A percentile compares a stretch with the other conserved stretches of the same genome.
Evolutionary conservation across 37 sponge, comb jelly and placozoan genomes (phyloP).

Genomic region (Oscarella lobularis): DNA sequence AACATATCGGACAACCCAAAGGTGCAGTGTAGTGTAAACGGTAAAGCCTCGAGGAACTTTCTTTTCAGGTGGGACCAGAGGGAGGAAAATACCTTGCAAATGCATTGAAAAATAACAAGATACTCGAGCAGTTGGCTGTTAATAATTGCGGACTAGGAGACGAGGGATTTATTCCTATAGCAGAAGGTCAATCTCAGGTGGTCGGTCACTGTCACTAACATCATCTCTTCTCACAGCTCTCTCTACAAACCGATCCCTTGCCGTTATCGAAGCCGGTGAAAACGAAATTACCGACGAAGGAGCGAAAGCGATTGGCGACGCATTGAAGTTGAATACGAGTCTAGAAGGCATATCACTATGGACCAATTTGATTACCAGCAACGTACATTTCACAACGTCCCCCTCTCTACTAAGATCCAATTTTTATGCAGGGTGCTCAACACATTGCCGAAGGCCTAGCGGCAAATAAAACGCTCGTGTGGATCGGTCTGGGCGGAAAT

Average conservation of each 20-base stretch:
- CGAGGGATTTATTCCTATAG: slow-evolving; percentile 44
- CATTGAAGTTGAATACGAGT: slow-evolving; percentile 37
- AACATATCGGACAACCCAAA: slow-evolving; percentile 45
- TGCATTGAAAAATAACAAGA: slow-evolving; percentile 46
- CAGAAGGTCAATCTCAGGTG: slow-evolving; percentile 24
- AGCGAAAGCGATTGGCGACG: slow-evolving; percentile 33
- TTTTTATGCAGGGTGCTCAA: slow-evolving; percentile 36
- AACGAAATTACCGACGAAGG: slow-evolving; percentile 51
- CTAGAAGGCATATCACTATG: slow-evolving; percentile 76
- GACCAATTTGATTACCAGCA: slow-evolving; percentile 51
- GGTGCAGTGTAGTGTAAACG: slow-evolving; percentile 8
- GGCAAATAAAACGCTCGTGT: slow-evolving; percentile 22
- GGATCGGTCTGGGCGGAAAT: slow-evolving; percentile 79
- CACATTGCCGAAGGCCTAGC: slow-evolving; percentile 50
- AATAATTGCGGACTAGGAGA: slow-evolving; percentile 61
- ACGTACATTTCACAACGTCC: slow-evolving; percentile 11
- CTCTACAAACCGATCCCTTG: slow-evolving; percentile 43
- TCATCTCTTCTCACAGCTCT: slow-evolving; percentile 23
- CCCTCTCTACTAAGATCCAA: too few relatives aligned
- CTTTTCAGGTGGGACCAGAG: slow-evolving; percentile 34
- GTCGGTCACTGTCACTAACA: background rate
- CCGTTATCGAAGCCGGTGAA: slow-evolving; percentile 61
- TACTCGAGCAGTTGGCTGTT: slow-evolving; percentile 44
- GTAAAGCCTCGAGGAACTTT: background rate
- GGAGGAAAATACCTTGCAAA: slow-evolving; percentile 40